Evolutionary conservation across 1,140 invertebrate species (phyloP).

Genomic region (Tetramorium alpestre): DNA sequence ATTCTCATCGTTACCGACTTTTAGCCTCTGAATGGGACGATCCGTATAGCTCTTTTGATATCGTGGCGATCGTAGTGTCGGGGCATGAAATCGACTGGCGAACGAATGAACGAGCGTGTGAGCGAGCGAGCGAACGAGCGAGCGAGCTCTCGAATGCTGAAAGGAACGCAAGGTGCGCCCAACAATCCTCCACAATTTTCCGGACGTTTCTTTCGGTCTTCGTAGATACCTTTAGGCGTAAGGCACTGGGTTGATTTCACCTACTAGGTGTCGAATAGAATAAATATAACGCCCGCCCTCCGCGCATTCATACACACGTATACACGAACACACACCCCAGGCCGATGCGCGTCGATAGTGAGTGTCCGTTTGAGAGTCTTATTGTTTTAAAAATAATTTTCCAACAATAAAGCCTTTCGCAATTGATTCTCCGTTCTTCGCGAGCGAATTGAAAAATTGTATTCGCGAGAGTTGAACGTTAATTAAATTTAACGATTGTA

Average conservation of each 20-base stretch:
- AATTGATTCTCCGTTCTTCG: neutral
- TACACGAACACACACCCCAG: slow-evolving; percentile 1
- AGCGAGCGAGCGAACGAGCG: slow-evolving; percentile 16
- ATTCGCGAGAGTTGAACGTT: neutral
- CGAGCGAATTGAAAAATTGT: neutral
- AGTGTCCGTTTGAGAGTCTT: slow-evolving; percentile 14
- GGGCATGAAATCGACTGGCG: slow-evolving; percentile 5
- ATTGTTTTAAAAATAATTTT: neutral
- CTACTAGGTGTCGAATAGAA: slow-evolving; percentile 49
- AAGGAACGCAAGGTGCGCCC: slow-evolving; percentile 42
- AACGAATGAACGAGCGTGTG: neutral
- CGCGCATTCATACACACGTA: neutral
- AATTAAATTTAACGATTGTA: neutral
- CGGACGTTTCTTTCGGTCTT: slow-evolving; percentile 38
- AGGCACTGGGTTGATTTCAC: slow-evolving; percentile 45
- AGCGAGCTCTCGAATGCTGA: slow-evolving; percentile 38
- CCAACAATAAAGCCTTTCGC: neutral
- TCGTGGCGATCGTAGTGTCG: neutral
- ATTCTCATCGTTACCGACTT: slow-evolving; percentile 50
- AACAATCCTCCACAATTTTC: slow-evolving; percentile 27
- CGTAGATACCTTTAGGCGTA: slow-evolving; percentile 39
- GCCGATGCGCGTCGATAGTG: neutral
- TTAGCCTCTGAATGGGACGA: slow-evolving; percentile 34
- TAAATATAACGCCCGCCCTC: slow-evolving; percentile 34
- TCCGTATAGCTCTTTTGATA: slow-evolving; percentile 54